Conservation (phyloP, 2,888 invertebrate genomes). For the Chrysopilus asiliformis region DNA sequence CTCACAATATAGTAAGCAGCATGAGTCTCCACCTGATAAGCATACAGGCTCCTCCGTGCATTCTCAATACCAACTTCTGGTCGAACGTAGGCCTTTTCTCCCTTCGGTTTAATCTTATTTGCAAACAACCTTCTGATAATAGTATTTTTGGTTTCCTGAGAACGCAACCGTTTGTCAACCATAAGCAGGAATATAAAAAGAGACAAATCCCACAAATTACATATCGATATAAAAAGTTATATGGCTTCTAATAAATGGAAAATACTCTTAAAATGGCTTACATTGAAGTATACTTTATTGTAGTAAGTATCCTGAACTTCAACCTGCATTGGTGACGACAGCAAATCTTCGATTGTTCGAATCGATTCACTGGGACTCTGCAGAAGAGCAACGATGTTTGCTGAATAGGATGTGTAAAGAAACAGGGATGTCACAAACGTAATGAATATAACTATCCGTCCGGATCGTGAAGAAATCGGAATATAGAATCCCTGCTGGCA, state of each 20-base stretch:
- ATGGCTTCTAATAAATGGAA: no score
- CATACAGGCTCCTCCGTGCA: constrained; percentile 42
- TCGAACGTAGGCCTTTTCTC: constrained; percentile 40
- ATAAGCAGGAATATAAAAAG: not conserved
- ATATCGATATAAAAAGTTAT: no score
- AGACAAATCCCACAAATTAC: no score
- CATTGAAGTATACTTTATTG: constrained; percentile 43
- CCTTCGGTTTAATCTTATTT: constrained; percentile 43
- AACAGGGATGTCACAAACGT: constrained; percentile 43
- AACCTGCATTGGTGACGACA: constrained; percentile 41
- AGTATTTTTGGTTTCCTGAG: constrained; percentile 41
- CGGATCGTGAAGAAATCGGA: constrained; percentile 38
- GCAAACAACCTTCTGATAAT: constrained; percentile 40
- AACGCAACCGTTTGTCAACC: not conserved
- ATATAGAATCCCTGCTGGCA: constrained; percentile 48
- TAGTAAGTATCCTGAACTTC: constrained; percentile 48
- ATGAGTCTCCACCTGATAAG: constrained; percentile 46
- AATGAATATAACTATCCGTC: constrained; percentile 42
- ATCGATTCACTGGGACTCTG: constrained; percentile 49
- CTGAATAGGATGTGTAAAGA: constrained; percentile 50
- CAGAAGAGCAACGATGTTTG: constrained; percentile 48
- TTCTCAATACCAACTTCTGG: constrained; percentile 42
- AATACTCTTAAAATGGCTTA: constrained; percentile 18
- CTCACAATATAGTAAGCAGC: constrained; percentile 47
- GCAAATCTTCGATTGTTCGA: constrained; percentile 41